phyloP scores from a whole-genome alignment of 2,797 vertebrate species.

The Ptychadena robeensis region DNA sequence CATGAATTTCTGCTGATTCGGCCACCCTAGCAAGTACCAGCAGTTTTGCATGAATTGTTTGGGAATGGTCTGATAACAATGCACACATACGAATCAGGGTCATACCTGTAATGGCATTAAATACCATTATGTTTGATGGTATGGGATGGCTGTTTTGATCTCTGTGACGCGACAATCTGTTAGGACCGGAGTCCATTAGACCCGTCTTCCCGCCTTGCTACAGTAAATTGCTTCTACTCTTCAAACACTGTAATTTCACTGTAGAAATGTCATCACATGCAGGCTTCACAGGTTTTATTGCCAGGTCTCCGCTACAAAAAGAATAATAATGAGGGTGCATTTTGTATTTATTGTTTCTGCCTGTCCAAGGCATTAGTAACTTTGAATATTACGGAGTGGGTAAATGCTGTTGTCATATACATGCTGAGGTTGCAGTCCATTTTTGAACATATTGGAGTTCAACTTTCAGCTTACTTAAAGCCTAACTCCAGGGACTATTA shows the following conservation, averaged over 20 bases:
- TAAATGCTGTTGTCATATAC: background rate
- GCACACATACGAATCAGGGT: background rate
- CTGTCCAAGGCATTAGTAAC: constrained; percentile 2
- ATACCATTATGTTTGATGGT: background rate
- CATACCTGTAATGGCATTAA: constrained; percentile 32
- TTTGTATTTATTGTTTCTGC: constrained; percentile 5
- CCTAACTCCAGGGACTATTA: too few species aligned
- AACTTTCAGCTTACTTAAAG: too few species aligned
- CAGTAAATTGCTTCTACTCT: constrained; percentile 51
- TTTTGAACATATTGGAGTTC: background rate
- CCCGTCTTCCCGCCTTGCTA: constrained; percentile 34
- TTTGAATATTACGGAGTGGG: background rate
- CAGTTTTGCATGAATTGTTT: constrained; percentile 16
- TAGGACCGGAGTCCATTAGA: constrained; percentile 56
- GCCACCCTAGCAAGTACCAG: background rate
- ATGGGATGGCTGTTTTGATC: constrained; percentile 49
- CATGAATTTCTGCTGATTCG: constrained; percentile 15
- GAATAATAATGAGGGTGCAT: constrained; percentile 28
- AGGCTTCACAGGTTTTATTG: constrained; percentile 25
- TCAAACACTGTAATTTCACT: constrained; percentile 56
- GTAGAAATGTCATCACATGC: constrained; percentile 42
- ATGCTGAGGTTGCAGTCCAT: background rate
- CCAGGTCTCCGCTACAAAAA: background rate
- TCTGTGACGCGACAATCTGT: constrained; percentile 16
- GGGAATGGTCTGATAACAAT: background rate